Conservation (phyloP, 37 sponge, comb jelly and placozoan species). For the Theonella swinhoei region DNA sequence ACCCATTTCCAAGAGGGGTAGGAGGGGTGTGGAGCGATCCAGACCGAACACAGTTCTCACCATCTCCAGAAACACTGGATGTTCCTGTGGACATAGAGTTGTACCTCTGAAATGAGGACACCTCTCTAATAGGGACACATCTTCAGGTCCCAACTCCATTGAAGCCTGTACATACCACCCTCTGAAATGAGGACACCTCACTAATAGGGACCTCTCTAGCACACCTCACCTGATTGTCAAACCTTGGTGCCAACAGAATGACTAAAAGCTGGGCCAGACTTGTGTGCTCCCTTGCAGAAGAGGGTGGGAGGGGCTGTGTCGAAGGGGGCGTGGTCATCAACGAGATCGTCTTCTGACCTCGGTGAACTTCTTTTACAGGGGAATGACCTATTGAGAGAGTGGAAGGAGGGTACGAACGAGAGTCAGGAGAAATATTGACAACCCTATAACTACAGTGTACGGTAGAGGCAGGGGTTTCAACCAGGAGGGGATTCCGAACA, state of each 20-base stretch:
- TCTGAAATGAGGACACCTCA: too few species aligned
- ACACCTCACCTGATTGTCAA: constrained; percentile 61
- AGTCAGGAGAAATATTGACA: too few species aligned
- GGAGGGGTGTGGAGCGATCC: neutral
- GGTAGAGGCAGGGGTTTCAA: too few species aligned
- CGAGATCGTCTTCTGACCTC: neutral
- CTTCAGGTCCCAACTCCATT: too few species aligned
- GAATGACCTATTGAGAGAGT: neutral
- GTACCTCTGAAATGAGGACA: too few species aligned
- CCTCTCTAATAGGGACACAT: too few species aligned
- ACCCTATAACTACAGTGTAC: too few species aligned
- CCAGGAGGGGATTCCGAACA: too few species aligned
- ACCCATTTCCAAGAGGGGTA: neutral
- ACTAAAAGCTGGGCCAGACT: constrained; percentile 53
- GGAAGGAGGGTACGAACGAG: neutral
- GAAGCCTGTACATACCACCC: too few species aligned
- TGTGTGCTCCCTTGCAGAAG: constrained; percentile 50
- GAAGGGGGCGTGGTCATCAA: constrained; percentile 4
- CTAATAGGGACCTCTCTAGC: too few species aligned
- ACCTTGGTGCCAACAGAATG: constrained; percentile 41
- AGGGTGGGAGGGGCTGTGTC: constrained; percentile 8
- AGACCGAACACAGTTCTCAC: constrained; percentile 64
- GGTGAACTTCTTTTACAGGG: neutral
- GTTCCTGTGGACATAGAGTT: constrained; percentile 72
- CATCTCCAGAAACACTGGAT: constrained; percentile 64